Evolutionary conservation across 2,113 vertebrate species (phyloP), one percentile per base, ranked within the genome.

Genomic region (Trochalopteron elliotii): DNA sequence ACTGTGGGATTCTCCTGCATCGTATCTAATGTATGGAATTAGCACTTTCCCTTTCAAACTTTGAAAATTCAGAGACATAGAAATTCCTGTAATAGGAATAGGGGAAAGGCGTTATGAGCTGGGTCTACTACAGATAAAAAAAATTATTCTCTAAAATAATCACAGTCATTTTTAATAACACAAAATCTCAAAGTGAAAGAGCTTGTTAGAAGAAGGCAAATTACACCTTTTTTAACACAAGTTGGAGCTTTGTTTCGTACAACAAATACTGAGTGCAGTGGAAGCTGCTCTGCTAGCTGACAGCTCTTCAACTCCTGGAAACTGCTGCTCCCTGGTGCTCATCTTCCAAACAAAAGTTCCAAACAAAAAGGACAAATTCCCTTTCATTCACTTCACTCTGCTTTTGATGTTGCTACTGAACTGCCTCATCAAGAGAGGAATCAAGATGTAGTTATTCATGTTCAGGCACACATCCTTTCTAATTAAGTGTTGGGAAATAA

Each of bases 281-380:
- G 17, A 76, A 78, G 80, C 68, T 59, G 44, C 53, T 89, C 23
- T 57, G 77, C 52, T 39, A 68, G 44, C 61, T 89, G 74, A 89
- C 70, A 42, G 74, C 70, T 94, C 89, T 91, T 76, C 87, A 96
- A 88, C 47, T 96, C 93, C 91, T 93, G 90, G 95, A 93, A 96
- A 69, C 91, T 96, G 87, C 96, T 96, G 96, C 95, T 96, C 96
- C 65, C 96, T 96, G 96, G 70, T 95, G 96, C 87, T 84, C 95
- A 50, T 91, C 82, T 94, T 89, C 63, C 78, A 85, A 82, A 96
- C 23, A 75, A 78, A 89, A 91, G 33, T 31, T 60, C 23, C n/a
- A 37, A 25, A 60, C 57, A 37, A 37, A 37, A 60, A 3, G 28
- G n/a, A 84, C 42, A 25, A 37, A 39, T 87, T 87, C 45, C 25